phyloP scores from a whole-genome alignment of 2,888 invertebrate genomes.

The Ferrisia virgata region DNA sequence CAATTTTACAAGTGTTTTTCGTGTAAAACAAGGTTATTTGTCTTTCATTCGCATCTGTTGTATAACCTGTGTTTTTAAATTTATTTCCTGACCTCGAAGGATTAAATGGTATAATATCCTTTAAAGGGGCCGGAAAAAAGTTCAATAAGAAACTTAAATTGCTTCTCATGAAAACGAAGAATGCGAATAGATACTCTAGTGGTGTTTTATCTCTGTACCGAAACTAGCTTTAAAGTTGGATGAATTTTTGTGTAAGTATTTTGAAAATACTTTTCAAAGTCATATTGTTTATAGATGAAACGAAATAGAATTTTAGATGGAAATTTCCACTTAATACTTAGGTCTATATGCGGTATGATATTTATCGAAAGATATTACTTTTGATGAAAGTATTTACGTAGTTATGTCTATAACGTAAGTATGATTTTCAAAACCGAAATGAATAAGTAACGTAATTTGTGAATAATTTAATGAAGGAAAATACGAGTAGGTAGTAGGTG shows the following conservation, averaged over 20 bases:
- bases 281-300: no score
- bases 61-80: background rate
- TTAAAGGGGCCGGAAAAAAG: background rate
- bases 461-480: background rate
- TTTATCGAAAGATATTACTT: background rate
- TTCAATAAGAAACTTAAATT: conserved; percentile 31
- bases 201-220: background rate
- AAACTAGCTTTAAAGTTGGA: background rate
- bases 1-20: background rate
- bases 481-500: no score
- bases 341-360: no score
- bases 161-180: background rate
- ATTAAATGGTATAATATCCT: conserved; percentile 17
- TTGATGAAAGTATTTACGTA: background rate
- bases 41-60: conserved; percentile 26
- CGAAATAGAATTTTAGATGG: no score
- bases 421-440: no score
- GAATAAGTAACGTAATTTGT: no score
- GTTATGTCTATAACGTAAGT: no score
- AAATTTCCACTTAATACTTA: no score
- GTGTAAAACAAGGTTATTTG: conserved; percentile 19
- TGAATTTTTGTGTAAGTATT: background rate
- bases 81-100: conserved; percentile 2
- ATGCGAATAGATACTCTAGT: background rate
- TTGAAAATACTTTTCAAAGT: background rate